phyloP scores from a whole-genome alignment of 2,888 invertebrate species.

The Tanypteryx hageni region DNA sequence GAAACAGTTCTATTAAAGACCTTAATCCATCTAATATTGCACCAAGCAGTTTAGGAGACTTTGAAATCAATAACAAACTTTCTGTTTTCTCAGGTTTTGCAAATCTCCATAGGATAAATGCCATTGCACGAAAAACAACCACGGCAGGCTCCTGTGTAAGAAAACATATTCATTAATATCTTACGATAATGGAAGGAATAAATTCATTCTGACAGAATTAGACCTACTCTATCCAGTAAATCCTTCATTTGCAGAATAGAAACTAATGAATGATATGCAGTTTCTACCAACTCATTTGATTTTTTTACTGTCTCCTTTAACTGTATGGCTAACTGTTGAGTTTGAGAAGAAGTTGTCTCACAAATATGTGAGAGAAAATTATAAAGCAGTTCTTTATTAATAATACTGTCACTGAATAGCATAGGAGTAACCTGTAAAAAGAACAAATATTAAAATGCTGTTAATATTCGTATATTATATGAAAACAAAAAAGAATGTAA shows the following conservation, averaged over 20 bases:
- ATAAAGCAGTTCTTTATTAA: slow-evolving; percentile 31
- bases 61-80: slow-evolving; percentile 74
- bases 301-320: slow-evolving; percentile 77
- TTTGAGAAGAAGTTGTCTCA: slow-evolving; percentile 81
- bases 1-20: slow-evolving; percentile 82
- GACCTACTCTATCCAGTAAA: slow-evolving; percentile 72
- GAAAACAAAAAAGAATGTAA: background rate
- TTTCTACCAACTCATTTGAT: slow-evolving; percentile 53
- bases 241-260: slow-evolving; percentile 76
- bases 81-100: slow-evolving; percentile 68
- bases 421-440: slow-evolving; percentile 34
- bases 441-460: background rate
- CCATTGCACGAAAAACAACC: slow-evolving; percentile 80
- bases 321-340: slow-evolving; percentile 79
- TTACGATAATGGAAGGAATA: background rate
- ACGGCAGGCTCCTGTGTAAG: slow-evolving; percentile 78
- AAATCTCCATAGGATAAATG: slow-evolving; percentile 80
- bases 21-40: slow-evolving; percentile 83
- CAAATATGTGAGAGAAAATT: slow-evolving; percentile 71
- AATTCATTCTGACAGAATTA: background rate
- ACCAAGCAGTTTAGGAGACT: slow-evolving; percentile 78
- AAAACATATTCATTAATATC: background rate
- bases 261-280: slow-evolving; percentile 76
- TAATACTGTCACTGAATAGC: slow-evolving; percentile 16
- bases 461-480: background rate